Percentiles rank a stretch among this genome's conserved stretches.
Evolutionary conservation across 2,888 invertebrate species (phyloP).

Genomic region (Silvanus unidentatus): DNA sequence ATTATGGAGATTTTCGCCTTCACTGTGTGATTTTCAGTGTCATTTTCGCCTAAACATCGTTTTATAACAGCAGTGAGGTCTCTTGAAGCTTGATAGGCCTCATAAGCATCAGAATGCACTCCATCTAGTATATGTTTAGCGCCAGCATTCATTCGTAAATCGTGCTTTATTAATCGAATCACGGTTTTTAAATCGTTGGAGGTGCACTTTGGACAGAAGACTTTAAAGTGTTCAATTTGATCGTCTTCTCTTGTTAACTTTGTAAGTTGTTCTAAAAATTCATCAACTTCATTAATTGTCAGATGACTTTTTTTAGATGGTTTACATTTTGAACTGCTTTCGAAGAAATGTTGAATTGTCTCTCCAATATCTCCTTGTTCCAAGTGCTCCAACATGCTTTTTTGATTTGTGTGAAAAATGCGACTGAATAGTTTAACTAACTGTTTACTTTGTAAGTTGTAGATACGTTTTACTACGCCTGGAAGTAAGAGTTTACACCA

Average conservation of each 20-base stretch:
- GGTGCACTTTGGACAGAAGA: conserved; percentile 71
- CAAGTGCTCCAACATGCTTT: conserved; percentile 78
- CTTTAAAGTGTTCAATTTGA: conserved; percentile 68
- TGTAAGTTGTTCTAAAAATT: conserved; percentile 67
- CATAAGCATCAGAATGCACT: conserved; percentile 81
- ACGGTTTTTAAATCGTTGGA: conserved; percentile 75
- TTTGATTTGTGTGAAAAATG: conserved; percentile 66
- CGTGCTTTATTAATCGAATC: conserved; percentile 83
- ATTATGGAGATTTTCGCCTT: conserved; percentile 63
- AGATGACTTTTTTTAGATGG: conserved; percentile 65
- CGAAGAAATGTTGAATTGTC: conserved; percentile 74
- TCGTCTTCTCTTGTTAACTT: conserved; percentile 81
- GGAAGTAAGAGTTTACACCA: conserved; percentile 83
- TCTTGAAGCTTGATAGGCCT: conserved; percentile 78
- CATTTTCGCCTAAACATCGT: conserved; percentile 26
- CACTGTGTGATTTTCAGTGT: conserved; percentile 28
- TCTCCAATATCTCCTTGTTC: conserved; percentile 85
- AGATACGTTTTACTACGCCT: conserved; percentile 74
- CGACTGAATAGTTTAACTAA: conserved; percentile 81
- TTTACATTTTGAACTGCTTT: conserved; percentile 53
- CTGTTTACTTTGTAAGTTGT: conserved; percentile 90
- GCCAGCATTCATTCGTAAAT: conserved; percentile 87
- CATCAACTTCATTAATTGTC: conserved; percentile 70
- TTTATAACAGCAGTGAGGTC: conserved; percentile 69
- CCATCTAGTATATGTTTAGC: conserved; percentile 89